Percentiles rank a stretch among this genome's conserved stretches.
Conservation (phyloP, 2,797 vertebrate species). For the Ptychadena robeensis region DNA sequence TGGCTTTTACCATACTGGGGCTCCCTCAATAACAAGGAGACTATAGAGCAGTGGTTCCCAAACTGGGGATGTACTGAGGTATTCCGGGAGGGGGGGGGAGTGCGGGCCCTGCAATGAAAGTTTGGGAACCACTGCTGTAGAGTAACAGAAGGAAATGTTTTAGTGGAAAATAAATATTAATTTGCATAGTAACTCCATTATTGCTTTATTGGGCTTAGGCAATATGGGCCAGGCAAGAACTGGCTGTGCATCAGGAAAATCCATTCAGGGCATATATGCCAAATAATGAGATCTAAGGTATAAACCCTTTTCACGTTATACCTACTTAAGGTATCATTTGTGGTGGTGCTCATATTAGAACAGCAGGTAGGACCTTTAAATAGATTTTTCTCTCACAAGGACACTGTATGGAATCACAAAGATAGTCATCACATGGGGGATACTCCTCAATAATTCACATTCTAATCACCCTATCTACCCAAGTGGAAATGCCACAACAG, state of each 20-base stretch:
- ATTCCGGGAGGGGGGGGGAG: no score
- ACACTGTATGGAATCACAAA: neutral
- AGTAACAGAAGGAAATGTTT: no score
- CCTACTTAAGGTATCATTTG: neutral
- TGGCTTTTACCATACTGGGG: neutral
- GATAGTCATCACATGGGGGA: constrained; percentile 11
- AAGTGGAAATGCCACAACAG: neutral
- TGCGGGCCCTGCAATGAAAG: no score
- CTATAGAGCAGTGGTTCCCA: no score
- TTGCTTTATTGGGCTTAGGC: no score
- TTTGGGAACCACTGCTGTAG: no score
- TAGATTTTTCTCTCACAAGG: constrained; percentile 22
- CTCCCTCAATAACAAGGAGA: no score
- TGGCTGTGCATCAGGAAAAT: no score
- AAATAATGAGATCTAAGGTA: neutral
- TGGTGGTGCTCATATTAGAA: constrained; percentile 1
- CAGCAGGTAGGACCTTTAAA: neutral
- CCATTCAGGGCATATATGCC: neutral
- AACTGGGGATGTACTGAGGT: no score
- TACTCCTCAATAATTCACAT: constrained; percentile 2
- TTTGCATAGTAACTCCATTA: no score
- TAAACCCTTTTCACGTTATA: neutral
- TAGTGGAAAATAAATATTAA: no score
- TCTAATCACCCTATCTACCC: neutral
- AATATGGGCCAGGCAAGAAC: no score